Conservation (phyloP, 2,888 invertebrate species). For the Plusia festucae region DNA sequence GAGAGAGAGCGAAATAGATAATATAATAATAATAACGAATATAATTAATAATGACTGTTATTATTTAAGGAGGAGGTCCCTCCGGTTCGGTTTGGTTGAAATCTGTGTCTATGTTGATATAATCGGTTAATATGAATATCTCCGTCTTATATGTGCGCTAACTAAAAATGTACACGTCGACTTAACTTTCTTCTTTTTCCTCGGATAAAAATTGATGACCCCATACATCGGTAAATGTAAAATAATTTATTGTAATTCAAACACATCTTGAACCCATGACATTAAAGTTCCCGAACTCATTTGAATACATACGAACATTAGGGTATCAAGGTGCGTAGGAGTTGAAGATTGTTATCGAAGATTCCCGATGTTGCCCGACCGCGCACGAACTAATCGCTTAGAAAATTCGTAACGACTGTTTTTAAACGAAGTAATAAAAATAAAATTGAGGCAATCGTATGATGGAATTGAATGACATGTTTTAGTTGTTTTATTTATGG, state of each 20-base stretch:
- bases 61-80: no score
- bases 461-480: constrained; percentile 25
- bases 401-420: constrained; percentile 59
- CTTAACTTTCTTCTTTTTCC: not conserved
- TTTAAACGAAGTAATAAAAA: constrained; percentile 52
- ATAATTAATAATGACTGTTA: no score
- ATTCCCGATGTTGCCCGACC: constrained; percentile 36
- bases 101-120: not conserved
- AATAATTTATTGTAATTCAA: constrained; percentile 22
- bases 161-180: not conserved
- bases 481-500: constrained; percentile 21
- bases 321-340: constrained; percentile 49
- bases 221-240: constrained; percentile 23
- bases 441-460: constrained; percentile 40
- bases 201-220: not conserved
- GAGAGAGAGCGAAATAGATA: no score
- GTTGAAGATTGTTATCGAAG: constrained; percentile 58
- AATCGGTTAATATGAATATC: no score
- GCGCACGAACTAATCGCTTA: constrained; percentile 56
- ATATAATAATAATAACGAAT: no score
- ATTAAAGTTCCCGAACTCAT: constrained; percentile 37
- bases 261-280: constrained; percentile 21
- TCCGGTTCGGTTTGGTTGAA: not conserved
- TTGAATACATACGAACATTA: constrained; percentile 44
- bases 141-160: not conserved